Evolutionary conservation across 2,888 invertebrate genomes (phyloP), one percentile per base, ranked within the genome.

Genomic region (Boloria euphrosyne): DNA sequence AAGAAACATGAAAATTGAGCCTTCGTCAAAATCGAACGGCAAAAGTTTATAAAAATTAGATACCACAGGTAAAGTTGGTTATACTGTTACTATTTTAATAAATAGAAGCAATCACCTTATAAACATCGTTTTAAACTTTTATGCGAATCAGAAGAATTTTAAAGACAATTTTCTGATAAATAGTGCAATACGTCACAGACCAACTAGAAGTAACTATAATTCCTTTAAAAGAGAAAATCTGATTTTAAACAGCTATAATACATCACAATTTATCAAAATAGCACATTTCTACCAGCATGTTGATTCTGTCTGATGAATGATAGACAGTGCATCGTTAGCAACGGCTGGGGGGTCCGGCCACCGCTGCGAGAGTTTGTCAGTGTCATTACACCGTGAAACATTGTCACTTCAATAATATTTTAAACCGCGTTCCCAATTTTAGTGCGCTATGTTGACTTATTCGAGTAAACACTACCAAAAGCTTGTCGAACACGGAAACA

Each of bases 361-460:
- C 75, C 76, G 68, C 69, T 61, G 78, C 70, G 82, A 73, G 52
- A 79, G 81, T 86, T 84, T 81, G 80, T 80, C 79, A 74, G 70
- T 79, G 78, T 85, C 84, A 85, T 81, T 81, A 83, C 76, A 80
- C 78, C 74, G 74, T 77, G 75, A 76, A 79, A 83, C 76, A 80
- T 82, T 84, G 81, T 83, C 86, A 83, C 82, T 80, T 82, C 79
- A 80, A 78, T 82, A 82, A 82, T 80, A 83, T 79, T 79, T 83
- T 82, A 82, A 85, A 84, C 84, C 80, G 66, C 64, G 84, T 86
- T 85, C 79, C 80, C 79, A 74, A 80, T 80, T 84, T 78, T 80
- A 81, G 78, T 83, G 83, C 74, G 83, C 74, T 77, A 81, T 88
- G 80, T 87, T 84, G 80, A 77, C 68, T 70, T 74, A 74, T 67